These are phyloP conservation scores for Prosapia bicincta DNA, from an alignment of 2,888 invertebrate genomes.

Conservation along the genomic window DNA sequence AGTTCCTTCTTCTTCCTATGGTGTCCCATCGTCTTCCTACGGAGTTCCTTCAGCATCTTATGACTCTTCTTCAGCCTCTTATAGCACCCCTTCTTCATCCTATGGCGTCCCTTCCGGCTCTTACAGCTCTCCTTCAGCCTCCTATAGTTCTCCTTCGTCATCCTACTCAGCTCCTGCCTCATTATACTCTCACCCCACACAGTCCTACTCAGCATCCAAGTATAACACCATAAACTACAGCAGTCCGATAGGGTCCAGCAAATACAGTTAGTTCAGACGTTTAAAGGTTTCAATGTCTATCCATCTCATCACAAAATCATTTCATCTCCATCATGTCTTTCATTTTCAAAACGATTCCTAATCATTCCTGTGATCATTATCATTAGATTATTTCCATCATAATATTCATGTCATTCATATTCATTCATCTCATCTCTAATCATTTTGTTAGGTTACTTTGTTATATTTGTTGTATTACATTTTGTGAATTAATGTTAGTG, in stretches of 20 bases:
- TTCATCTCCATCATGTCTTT: too few species aligned
- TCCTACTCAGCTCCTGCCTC: not conserved
- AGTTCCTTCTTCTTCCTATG: not conserved
- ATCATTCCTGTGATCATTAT: not conserved
- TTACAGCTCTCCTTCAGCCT: not conserved
- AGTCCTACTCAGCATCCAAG: not conserved
- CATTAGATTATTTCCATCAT: not conserved
- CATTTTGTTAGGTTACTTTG: not conserved
- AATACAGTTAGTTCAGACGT: not conserved
- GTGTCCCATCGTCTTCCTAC: not conserved
- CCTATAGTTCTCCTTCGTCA: not conserved
- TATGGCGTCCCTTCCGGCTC: not conserved
- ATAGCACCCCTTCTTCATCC: not conserved
- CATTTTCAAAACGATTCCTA: not conserved
- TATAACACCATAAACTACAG: not conserved
- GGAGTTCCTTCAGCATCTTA: not conserved
- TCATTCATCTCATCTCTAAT: not conserved
- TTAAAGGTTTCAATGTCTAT: not conserved
- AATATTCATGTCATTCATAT: not conserved
- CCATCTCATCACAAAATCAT: not conserved
- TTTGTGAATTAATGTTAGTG: not conserved
- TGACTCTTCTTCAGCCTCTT: not conserved
- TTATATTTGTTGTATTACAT: not conserved
- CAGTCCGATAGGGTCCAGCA: not conserved
- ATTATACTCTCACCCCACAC: not conserved